Evolutionary conservation across 23 tunicate species (phyloP).

Genomic region (Aplidium turbinatum): DNA sequence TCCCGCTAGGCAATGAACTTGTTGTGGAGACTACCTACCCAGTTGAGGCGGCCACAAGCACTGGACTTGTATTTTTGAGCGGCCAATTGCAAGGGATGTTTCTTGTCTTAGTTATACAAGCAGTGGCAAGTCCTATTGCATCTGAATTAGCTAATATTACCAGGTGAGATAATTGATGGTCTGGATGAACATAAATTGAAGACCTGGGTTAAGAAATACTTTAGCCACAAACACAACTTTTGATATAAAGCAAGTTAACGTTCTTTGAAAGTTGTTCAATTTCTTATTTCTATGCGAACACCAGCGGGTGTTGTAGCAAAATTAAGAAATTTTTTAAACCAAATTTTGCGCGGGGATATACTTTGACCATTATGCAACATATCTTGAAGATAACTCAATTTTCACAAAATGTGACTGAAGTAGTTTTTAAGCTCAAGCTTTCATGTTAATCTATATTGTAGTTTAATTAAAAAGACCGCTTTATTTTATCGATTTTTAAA

Average conservation of each 20-base stretch:
- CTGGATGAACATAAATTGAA: too few relatives aligned
- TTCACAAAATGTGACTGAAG: too few relatives aligned
- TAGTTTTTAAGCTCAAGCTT: too few relatives aligned
- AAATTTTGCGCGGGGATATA: too few relatives aligned
- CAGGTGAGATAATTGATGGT: too few relatives aligned
- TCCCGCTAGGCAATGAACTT: constrained; percentile 72
- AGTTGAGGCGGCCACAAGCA: constrained; percentile 51
- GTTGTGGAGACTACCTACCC: constrained; percentile 72
- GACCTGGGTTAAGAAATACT: background rate
- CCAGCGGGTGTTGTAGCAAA: background rate
- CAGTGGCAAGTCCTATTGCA: constrained; percentile 22
- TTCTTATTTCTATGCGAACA: background rate
- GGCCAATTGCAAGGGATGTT: constrained; percentile 72
- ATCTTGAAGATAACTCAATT: too few relatives aligned
- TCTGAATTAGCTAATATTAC: background rate
- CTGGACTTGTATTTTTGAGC: constrained; percentile 53
- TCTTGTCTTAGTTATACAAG: constrained; percentile 35
- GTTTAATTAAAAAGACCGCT: too few relatives aligned
- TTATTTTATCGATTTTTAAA: too few relatives aligned
- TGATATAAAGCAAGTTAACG: background rate
- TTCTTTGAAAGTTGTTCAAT: background rate
- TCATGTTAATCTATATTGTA: too few relatives aligned
- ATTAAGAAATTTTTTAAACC: too few relatives aligned
- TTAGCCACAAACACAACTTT: background rate
- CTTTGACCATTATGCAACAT: too few relatives aligned